Conservation (phyloP, 2,888 invertebrate species). For the Tinea semifulvella region DNA sequence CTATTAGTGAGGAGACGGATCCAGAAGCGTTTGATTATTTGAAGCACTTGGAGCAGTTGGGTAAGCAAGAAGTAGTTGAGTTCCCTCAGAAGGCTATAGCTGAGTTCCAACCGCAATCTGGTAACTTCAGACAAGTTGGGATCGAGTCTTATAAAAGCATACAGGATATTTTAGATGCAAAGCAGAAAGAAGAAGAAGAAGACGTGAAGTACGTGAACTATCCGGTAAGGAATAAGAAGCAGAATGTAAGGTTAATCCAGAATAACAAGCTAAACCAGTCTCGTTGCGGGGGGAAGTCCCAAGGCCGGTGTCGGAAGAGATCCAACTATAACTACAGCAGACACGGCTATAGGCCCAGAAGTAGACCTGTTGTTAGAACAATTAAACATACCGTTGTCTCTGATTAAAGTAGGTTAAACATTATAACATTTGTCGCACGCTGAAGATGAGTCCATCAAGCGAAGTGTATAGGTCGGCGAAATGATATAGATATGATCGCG, state of each 20-base stretch:
- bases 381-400: slow-evolving; percentile 31
- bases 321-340: slow-evolving; percentile 19
- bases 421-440: too few species aligned
- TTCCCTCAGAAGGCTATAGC: slow-evolving; percentile 18
- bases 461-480: too few species aligned
- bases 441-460: too few species aligned
- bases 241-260: slow-evolving; percentile 24
- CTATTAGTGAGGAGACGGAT: slow-evolving; percentile 39
- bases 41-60: slow-evolving; percentile 38
- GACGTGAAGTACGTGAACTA: slow-evolving; percentile 24
- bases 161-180: slow-evolving; percentile 46
- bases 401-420: too few species aligned
- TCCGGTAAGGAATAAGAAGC: slow-evolving; percentile 25
- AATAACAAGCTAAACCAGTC: slow-evolving; percentile 18
- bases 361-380: slow-evolving; percentile 38
- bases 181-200: slow-evolving; percentile 25
- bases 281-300: background rate
- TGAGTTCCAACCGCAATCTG: slow-evolving; percentile 32
- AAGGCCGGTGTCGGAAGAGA: slow-evolving; percentile 35
- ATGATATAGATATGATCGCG: too few species aligned
- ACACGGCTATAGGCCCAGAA: slow-evolving; percentile 26
- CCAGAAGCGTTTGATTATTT: slow-evolving; percentile 49
- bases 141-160: slow-evolving; percentile 23
- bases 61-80: slow-evolving; percentile 28
- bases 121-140: slow-evolving; percentile 3